Base-by-base conservation (phyloP, 1,140 invertebrate species). In the Ceratosolen fusciceps region DNA sequence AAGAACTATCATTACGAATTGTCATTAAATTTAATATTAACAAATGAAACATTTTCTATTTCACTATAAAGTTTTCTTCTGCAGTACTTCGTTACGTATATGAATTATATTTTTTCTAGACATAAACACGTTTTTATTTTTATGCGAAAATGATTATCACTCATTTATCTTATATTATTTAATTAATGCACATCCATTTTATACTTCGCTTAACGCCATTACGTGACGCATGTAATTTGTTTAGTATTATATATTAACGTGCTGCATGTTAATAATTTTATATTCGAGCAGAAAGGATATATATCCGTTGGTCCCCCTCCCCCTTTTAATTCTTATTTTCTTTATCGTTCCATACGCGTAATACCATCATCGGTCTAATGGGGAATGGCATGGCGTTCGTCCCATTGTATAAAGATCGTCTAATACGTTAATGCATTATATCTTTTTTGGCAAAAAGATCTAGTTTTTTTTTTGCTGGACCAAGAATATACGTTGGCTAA, bases 151-250 rank as follows among this genome's bases (percentile, higher is more conserved):
- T 37, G 34, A 65, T 65, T 37, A 37, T 65, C 31, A 3, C 37
- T 37, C 34, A 65, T 37, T 21, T 37, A 65, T 62, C 34, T 8
- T 16, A 16, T 26, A 62, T 34, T 62, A 34, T 62, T 62, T 62
- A 62, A 34, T 62, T 62, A 21, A 62, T 34, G 16, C 19, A 34
- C 14, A 62, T 62, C 60, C 31, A 62, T 65, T 65, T 65, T 65
- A 37, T 65, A 34, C 16, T 37, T 65, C 34, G 37, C 37, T n/a
- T 5, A 37, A 34, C 16, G n/a, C 9, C 4, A 37, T 65, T 65
- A 65, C 14, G 34, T 37, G 37, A 65, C 5, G 37, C 19, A 65
- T 65, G 60, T 31, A 65, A 65, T 65, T 65, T 60, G 4, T 60
- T 19, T 65, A n/a, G n/a, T n/a, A 21, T 31, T 2, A 37, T 19